Conservation (phyloP, 2,113 vertebrate genomes). For the Taurulus bubalis region DNA sequence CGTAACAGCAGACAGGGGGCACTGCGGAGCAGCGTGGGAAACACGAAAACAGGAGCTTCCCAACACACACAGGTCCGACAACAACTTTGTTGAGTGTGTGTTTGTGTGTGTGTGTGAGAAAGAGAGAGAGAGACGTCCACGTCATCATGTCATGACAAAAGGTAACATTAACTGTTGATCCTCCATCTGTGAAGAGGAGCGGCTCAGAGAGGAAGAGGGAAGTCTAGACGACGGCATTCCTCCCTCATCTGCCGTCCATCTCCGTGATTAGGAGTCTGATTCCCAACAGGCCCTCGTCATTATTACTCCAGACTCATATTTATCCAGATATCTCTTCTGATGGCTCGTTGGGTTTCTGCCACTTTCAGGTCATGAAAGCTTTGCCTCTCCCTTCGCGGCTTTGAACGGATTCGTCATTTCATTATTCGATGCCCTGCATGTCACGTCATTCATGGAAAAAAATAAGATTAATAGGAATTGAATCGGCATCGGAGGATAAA, state of each 20-base stretch:
- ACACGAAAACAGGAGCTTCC: not conserved
- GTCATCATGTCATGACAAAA: slow-evolving; percentile 47
- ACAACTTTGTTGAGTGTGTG: not conserved
- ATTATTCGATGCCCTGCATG: not conserved
- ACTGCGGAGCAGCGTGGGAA: slow-evolving; percentile 16
- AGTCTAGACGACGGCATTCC: slow-evolving; percentile 69
- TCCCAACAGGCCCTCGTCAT: slow-evolving; percentile 14
- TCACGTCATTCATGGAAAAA: not conserved
- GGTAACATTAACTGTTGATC: slow-evolving; percentile 63
- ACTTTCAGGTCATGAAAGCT: not conserved
- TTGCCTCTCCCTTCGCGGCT: not conserved
- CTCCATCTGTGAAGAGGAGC: slow-evolving; percentile 47
- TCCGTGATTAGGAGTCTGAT: slow-evolving; percentile 44
- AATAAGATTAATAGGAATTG: no score
- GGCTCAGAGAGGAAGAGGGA: slow-evolving; percentile 43
- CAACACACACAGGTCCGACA: not conserved
- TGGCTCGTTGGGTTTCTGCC: not conserved
- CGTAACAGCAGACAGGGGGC: slow-evolving; percentile 28
- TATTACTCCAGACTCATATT: slow-evolving; percentile 20
- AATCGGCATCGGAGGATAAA: no score
- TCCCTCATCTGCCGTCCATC: slow-evolving; percentile 54
- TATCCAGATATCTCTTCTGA: not conserved
- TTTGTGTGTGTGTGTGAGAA: no score
- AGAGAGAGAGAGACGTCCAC: slow-evolving; percentile 22
- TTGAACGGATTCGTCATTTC: not conserved